phyloP scores from a whole-genome alignment of 2,888 invertebrate genomes.

The Blastobasis adustella region DNA sequence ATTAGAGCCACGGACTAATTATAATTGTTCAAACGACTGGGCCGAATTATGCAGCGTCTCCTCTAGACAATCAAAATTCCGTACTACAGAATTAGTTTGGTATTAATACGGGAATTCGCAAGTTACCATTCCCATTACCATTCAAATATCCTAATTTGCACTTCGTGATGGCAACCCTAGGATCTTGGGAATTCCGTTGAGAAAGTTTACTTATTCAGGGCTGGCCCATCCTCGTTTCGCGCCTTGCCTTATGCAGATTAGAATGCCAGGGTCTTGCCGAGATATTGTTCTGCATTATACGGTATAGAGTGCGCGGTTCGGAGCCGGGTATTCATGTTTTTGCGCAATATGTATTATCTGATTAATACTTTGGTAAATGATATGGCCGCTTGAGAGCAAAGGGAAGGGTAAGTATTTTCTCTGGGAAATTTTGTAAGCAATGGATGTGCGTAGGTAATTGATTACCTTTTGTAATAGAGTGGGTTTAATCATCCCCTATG shows the following conservation, averaged over 20 bases:
- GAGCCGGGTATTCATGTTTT: no score
- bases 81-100: constrained; percentile 5
- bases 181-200: not conserved
- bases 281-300: constrained; percentile 6
- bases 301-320: not conserved
- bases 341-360: no score
- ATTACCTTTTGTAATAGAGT: no score
- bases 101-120: not conserved
- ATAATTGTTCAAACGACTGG: not conserved
- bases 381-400: no score
- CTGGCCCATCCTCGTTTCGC: not conserved
- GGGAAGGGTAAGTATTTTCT: no score
- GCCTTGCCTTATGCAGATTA: constrained; percentile 11
- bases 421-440: no score
- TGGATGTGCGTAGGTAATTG: no score
- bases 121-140: not conserved
- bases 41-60: not conserved
- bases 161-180: constrained; percentile 5
- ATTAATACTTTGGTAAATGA: no score
- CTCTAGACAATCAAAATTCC: not conserved
- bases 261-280: constrained; percentile 4
- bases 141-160: constrained; percentile 10
- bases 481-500: no score
- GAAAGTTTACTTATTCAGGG: constrained; percentile 9
- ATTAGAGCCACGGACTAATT: not conserved